Evolutionary conservation across 2,797 vertebrate genomes (phyloP).

Genomic region (Neomorphus geoffroyi): DNA sequence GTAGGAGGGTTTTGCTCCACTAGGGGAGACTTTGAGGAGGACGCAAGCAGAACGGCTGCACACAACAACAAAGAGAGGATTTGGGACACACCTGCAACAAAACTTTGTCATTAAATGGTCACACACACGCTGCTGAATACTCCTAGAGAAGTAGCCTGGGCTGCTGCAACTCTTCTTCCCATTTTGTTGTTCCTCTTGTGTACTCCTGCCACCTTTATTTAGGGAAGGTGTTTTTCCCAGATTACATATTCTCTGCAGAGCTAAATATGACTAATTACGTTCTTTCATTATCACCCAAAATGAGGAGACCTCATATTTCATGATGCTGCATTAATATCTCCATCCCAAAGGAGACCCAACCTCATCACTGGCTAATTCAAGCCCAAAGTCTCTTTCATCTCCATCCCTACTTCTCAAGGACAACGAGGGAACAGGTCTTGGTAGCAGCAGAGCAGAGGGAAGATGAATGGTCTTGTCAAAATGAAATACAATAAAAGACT

Average conservation of each 20-base stretch:
- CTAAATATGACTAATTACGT: conserved; percentile 65
- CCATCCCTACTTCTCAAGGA: neutral
- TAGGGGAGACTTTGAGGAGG: neutral
- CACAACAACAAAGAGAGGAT: neutral
- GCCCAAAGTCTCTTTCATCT: conserved; percentile 46
- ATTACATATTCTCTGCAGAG: conserved; percentile 51
- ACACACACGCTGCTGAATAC: neutral
- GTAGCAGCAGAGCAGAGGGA: neutral
- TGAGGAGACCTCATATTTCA: conserved; percentile 61
- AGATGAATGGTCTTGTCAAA: neutral
- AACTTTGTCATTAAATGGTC: neutral
- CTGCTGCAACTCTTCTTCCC: neutral
- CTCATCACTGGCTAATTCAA: conserved; percentile 60
- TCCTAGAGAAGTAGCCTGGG: neutral
- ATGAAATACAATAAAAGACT: conserved; percentile 24
- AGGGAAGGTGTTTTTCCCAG: conserved; percentile 53
- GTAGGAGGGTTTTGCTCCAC: neutral
- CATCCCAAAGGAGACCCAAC: conserved; percentile 43
- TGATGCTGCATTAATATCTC: conserved; percentile 68
- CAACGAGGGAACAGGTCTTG: neutral
- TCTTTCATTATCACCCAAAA: conserved; percentile 65
- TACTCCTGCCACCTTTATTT: conserved; percentile 3
- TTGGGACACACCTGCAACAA: neutral
- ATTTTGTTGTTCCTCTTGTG: neutral
- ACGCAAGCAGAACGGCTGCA: neutral